These are phyloP conservation scores for Camarhynchus parvulus DNA, from an alignment of 2,113 vertebrate species.

Conservation along the genomic window DNA sequence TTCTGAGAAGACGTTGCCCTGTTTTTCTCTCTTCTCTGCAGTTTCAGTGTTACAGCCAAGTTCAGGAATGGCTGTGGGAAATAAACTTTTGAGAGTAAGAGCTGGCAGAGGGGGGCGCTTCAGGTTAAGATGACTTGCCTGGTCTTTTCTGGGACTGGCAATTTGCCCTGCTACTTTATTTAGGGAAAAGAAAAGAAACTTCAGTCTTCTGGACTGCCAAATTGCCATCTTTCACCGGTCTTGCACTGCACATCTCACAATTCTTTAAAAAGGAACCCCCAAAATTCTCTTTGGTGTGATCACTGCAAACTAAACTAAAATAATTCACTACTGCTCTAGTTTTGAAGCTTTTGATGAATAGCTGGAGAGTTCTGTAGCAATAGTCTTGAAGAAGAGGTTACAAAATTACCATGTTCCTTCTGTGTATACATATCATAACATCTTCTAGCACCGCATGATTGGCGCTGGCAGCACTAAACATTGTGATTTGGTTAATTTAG, in stretches of 20 bases:
- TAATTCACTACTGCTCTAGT: neutral
- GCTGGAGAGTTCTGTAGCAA: conserved; percentile 20
- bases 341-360: conserved; percentile 10
- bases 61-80: neutral
- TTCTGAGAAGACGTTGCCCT: neutral
- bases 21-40: neutral
- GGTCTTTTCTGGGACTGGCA: neutral
- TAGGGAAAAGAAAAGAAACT: neutral
- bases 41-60: neutral
- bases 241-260: neutral
- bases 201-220: neutral
- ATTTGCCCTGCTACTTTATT: neutral
- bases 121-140: neutral
- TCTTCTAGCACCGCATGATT: neutral
- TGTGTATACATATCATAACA: neutral
- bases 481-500: conserved; percentile 34
- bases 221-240: neutral
- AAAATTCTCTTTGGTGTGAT: neutral
- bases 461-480: neutral
- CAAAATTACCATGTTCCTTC: conserved; percentile 21
- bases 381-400: neutral
- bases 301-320: neutral
- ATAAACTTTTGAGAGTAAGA: neutral
- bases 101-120: conserved; percentile 42
- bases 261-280: conserved; percentile 13